phyloP scores from a whole-genome alignment of 2,113 vertebrate species.

The Scomber colias region DNA sequence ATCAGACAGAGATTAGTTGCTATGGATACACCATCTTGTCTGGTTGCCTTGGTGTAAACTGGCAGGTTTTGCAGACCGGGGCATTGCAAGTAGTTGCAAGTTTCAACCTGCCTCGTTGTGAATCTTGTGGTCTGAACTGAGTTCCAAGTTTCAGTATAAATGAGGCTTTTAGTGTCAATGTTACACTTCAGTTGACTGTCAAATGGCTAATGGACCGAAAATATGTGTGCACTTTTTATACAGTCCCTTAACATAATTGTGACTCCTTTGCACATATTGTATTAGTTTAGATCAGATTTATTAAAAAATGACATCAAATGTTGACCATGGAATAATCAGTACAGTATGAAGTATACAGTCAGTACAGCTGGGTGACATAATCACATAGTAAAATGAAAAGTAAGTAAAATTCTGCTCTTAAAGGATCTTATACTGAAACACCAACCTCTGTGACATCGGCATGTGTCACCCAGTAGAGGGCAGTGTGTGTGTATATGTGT shows the following conservation, averaged over 20 bases:
- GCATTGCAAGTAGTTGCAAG: too few relatives aligned
- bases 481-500: slow-evolving; percentile 36
- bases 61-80: too few relatives aligned
- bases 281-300: slow-evolving; percentile 56
- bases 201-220: too few relatives aligned
- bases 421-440: not conserved
- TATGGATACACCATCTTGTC: too few relatives aligned
- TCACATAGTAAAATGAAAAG: not conserved
- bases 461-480: slow-evolving; percentile 72
- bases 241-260: not conserved
- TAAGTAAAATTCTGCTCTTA: not conserved
- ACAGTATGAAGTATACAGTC: slow-evolving; percentile 26
- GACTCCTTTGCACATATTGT: not conserved
- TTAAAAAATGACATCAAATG: slow-evolving; percentile 54
- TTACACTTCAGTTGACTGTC: too few relatives aligned
- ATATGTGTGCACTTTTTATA: not conserved
- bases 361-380: slow-evolving; percentile 4
- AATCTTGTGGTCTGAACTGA: too few relatives aligned
- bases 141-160: too few relatives aligned
- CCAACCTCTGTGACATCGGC: not conserved
- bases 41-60: too few relatives aligned
- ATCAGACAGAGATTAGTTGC: too few relatives aligned
- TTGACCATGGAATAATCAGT: slow-evolving; percentile 9
- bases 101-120: too few relatives aligned
- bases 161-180: too few relatives aligned